Conservation (phyloP, 2,113 vertebrate species). For the Nycticryphes semicollaris region DNA sequence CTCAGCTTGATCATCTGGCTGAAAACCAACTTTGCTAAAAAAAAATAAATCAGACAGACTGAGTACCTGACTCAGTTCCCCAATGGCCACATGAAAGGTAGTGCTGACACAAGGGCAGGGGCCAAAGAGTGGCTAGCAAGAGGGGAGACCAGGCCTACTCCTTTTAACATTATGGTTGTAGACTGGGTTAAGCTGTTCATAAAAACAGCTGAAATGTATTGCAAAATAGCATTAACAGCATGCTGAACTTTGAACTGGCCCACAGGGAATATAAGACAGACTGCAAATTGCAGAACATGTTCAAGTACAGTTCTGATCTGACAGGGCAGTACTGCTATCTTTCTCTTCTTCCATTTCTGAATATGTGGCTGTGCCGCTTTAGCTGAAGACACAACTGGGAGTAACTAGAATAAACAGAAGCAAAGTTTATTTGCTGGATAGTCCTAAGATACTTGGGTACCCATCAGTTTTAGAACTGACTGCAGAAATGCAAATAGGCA, state of each 20-base stretch:
- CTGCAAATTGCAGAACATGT: not conserved
- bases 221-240: not conserved
- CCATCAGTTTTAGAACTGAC: not conserved
- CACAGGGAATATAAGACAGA: not conserved
- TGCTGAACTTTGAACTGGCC: not conserved
- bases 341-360: not conserved
- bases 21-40: not conserved
- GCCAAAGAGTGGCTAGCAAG: not conserved
- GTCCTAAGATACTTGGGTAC: not conserved
- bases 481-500: not conserved
- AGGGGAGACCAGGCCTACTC: not conserved
- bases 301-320: not conserved
- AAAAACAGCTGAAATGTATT: not conserved
- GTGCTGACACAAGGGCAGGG: not conserved
- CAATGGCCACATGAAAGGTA: rapidly evolving
- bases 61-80: not conserved
- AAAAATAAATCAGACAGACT: not conserved
- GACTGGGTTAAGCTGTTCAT: not conserved
- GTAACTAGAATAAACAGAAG: not conserved
- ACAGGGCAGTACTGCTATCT: not conserved
- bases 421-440: not conserved
- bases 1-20: not conserved
- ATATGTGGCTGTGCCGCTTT: not conserved
- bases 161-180: not conserved
- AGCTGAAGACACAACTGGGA: not conserved